Base-by-base conservation (phyloP, 1,140 invertebrate species). In the Campodea augens region DNA sequence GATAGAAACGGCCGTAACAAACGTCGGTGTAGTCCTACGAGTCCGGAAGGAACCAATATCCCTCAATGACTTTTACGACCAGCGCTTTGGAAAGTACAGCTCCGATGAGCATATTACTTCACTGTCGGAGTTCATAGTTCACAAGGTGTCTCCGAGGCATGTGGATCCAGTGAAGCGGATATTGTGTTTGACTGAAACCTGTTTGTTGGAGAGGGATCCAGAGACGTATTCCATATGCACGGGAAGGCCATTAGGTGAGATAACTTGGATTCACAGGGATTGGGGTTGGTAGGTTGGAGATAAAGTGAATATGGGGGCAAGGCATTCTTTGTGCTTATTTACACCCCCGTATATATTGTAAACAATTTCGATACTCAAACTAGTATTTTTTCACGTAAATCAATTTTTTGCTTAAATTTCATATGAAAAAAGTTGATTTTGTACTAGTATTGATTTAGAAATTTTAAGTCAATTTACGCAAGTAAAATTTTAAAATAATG, bases 161-260 rank as follows among this genome's bases (percentile, higher is more conserved):
- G 69, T 71, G 50, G 82, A 86, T 53, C 74, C 78, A 3, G 77
- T 88, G 24, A 69, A 83, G 50, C 70, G 92, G 48, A 85, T 85
- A 2, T 68, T 99, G n/a, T 97, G 92, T 59, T 67, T 99, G 0
- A 91, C 89, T 0, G 93, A 98, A 62, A 82, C 81, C 0, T 98
- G 92, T 66, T 66, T 99, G 18, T 62, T 99, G 24, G 95, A 98
- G 69, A 70, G 95, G 54, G 95, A 99, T 69, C 88, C 88, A 20
- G 84, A 86, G 56, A 93, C 90, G 1, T 98, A 99, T 61, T 84
- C 78, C 54, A 80, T 92, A 48, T 81, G 75, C 51, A 91, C 91
- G 19, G 66, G 92, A 25, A 77, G 86, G 54, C 90, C 91, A 1
- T 63, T 98, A 5, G 74, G 75, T 45, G n/a, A n/a, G n/a, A n/a